phyloP scores from a whole-genome alignment of 2,888 invertebrate species.

The Callinectes sapidus region DNA sequence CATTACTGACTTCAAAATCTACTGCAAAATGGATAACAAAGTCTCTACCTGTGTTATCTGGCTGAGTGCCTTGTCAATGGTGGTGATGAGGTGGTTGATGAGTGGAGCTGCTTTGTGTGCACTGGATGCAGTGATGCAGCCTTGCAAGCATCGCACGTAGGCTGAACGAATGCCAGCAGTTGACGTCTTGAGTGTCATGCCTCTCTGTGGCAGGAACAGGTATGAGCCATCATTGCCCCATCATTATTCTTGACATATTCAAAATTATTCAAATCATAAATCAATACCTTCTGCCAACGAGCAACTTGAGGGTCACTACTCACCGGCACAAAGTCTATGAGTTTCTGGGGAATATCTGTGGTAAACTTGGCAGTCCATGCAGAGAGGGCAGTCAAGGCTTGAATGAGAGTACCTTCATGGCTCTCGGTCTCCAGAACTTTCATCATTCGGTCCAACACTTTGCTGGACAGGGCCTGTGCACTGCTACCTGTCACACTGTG shows the following conservation, averaged over 20 bases:
- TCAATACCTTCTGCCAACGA: not conserved
- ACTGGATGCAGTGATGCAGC: constrained; percentile 75
- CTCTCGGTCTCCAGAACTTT: constrained; percentile 89
- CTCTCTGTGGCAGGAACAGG: constrained; percentile 77
- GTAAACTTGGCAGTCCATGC: constrained; percentile 85
- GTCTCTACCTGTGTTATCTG: constrained; percentile 82
- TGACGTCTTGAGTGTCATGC: constrained; percentile 84
- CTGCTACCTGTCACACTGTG: constrained; percentile 82
- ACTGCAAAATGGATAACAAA: not conserved
- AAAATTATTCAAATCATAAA: not conserved
- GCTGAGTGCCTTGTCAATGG: constrained; percentile 85
- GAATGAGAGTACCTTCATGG: constrained; percentile 92
- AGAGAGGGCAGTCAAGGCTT: constrained; percentile 87
- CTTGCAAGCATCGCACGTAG: constrained; percentile 85
- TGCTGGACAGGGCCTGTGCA: constrained; percentile 80
- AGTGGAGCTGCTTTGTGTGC: constrained; percentile 78
- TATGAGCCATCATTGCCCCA: not conserved
- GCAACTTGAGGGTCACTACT: constrained; percentile 44
- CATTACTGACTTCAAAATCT: not conserved
- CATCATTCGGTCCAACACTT: constrained; percentile 77
- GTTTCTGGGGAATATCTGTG: constrained; percentile 81
- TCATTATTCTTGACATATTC: not conserved
- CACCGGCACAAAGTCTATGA: constrained; percentile 80
- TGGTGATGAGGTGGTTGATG: constrained; percentile 82
- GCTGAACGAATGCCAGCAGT: constrained; percentile 86